These are phyloP conservation scores for Hypocryptadius cinnamomeus DNA, from an alignment of 2,113 vertebrate genomes.

Conservation along the genomic window DNA sequence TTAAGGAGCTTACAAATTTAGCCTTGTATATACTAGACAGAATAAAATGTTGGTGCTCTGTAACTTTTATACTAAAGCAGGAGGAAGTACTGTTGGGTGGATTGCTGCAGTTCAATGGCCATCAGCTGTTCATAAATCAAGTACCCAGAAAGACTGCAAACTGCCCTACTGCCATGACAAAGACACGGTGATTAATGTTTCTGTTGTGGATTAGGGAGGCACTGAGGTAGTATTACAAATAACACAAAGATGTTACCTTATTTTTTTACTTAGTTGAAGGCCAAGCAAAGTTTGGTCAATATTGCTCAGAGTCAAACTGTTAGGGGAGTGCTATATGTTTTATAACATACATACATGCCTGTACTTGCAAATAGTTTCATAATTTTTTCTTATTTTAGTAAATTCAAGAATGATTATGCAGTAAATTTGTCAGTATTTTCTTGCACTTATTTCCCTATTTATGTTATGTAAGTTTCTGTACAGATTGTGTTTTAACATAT, in stretches of 20 bases:
- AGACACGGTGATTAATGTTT: constrained; percentile 46
- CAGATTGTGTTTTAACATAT: background rate
- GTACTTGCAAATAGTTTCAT: background rate
- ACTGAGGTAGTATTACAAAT: background rate
- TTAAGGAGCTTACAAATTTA: background rate
- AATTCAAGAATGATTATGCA: background rate
- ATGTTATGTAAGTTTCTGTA: background rate
- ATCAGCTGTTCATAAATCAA: constrained; percentile 51
- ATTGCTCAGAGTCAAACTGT: background rate
- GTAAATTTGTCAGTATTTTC: background rate
- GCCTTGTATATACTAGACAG: background rate
- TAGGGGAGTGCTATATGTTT: background rate
- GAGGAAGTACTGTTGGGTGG: background rate
- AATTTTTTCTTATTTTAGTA: background rate
- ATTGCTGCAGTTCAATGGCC: constrained; percentile 37
- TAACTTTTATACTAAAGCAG: background rate
- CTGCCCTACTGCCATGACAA: constrained; percentile 6
- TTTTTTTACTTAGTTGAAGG: background rate
- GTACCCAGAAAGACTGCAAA: constrained; percentile 1
- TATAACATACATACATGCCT: background rate
- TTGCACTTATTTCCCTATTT: background rate
- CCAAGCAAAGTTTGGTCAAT: background rate
- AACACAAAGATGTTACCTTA: background rate
- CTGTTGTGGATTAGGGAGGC: background rate
- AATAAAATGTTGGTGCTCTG: background rate